Evolutionary conservation across 2,113 vertebrate genomes (phyloP).

Genomic region (Alethe castanea): DNA sequence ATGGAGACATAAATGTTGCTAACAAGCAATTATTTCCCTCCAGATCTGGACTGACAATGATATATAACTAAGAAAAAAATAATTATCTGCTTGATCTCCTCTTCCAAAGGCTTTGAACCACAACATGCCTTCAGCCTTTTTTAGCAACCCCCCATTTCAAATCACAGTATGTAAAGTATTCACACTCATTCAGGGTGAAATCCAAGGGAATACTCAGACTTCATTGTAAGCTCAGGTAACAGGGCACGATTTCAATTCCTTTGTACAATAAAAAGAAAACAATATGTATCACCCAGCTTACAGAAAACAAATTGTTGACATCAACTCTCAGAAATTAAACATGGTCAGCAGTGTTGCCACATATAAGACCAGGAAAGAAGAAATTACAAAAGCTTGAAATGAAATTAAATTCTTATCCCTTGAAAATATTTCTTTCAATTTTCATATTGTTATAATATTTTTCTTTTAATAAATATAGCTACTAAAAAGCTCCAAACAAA

Average conservation of each 20-base stretch:
- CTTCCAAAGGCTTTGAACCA: not conserved
- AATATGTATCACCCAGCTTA: fast-evolving
- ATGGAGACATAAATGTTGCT: not conserved
- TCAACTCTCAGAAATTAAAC: not conserved
- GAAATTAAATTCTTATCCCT: not conserved
- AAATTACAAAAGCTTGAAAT: not conserved
- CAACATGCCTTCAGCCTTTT: not conserved
- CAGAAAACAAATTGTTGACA: not conserved
- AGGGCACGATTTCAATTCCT: not conserved
- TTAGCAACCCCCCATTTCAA: not conserved
- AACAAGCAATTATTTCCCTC: not conserved
- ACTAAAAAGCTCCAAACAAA: not conserved
- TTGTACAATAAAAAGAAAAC: not conserved
- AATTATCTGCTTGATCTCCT: not conserved
- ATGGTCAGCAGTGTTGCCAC: not conserved
- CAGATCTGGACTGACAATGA: not conserved
- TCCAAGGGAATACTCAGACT: not conserved
- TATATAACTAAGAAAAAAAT: not conserved
- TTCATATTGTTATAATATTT: not conserved
- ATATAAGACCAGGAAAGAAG: not conserved
- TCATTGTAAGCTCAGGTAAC: not conserved
- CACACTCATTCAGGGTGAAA: not conserved
- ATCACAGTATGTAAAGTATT: not conserved
- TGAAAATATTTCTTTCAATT: not conserved
- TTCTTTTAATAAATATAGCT: not conserved